A percentile compares a stretch with the other conserved stretches of the same genome.
phyloP scores from a whole-genome alignment of 2,113 vertebrate species.

The Ciconia stormi region DNA sequence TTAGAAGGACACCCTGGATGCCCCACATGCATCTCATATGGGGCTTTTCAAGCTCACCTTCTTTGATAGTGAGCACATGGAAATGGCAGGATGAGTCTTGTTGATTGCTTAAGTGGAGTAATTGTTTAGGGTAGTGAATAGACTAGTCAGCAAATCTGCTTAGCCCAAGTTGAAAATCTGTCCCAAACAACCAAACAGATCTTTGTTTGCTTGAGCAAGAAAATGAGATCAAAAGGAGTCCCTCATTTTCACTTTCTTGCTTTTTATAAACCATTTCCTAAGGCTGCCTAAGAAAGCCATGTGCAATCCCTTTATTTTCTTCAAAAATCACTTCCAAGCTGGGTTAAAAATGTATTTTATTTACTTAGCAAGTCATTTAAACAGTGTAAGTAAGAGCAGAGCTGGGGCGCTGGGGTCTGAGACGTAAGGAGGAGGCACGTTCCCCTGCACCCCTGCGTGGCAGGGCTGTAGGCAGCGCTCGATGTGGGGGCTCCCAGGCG shows the following conservation, averaged over 20 bases:
- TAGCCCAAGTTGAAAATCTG: not conserved
- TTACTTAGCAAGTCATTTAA: not conserved
- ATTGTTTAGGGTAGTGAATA: not conserved
- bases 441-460: rapidly evolving
- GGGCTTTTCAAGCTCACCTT: slow-evolving; percentile 30
- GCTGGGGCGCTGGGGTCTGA: not conserved
- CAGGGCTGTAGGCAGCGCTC: not conserved
- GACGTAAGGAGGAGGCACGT: not conserved
- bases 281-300: not conserved
- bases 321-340: not conserved
- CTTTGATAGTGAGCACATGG: slow-evolving; percentile 21
- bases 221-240: not conserved
- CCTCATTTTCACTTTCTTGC: not conserved
- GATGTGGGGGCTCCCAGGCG: rapidly evolving
- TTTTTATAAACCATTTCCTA: not conserved
- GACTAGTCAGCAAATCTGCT: not conserved
- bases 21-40: not conserved
- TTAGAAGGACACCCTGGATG: slow-evolving; percentile 45
- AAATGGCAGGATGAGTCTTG: slow-evolving; percentile 46
- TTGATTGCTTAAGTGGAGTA: slow-evolving; percentile 1
- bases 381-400: not conserved
- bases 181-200: not conserved
- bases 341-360: not conserved
- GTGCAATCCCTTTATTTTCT: not conserved
- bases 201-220: not conserved